phyloP scores from a whole-genome alignment of 2,113 vertebrate species.

The Steatornis caripensis region DNA sequence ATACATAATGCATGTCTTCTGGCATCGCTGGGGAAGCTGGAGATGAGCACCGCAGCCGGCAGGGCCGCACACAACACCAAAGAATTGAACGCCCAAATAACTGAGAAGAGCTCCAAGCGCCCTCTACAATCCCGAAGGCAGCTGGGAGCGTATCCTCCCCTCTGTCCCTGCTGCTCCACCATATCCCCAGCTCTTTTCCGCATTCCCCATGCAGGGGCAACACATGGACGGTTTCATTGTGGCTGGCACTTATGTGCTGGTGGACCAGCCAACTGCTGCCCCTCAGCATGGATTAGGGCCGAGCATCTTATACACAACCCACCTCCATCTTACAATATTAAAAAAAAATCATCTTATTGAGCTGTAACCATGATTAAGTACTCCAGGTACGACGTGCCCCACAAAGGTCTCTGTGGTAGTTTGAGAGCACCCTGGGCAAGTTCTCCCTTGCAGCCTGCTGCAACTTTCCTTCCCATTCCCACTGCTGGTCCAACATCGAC shows the following conservation, averaged over 20 bases:
- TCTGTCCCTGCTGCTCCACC: not conserved
- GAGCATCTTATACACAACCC: not conserved
- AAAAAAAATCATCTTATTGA: not conserved
- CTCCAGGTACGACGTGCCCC: not conserved
- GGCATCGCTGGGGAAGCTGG: not conserved
- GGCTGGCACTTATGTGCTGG: not conserved
- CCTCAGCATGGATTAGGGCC: not conserved
- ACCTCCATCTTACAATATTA: not conserved
- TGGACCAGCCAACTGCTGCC: not conserved
- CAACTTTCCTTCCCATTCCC: not conserved
- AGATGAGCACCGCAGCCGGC: not conserved
- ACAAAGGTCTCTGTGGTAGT: not conserved
- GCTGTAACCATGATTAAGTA: not conserved
- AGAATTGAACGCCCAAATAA: not conserved
- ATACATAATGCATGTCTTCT: constrained; percentile 1
- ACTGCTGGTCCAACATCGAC: not conserved
- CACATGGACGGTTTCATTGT: not conserved
- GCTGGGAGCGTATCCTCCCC: not conserved
- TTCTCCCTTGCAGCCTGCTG: not conserved
- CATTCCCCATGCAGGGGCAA: not conserved
- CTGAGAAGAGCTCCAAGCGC: not conserved
- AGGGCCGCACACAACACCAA: fast-evolving
- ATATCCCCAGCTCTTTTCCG: not conserved
- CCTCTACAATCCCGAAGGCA: not conserved
- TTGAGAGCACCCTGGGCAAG: not conserved